Conservation (phyloP, 2,888 invertebrate species). For the Sminthurinus aureus region DNA sequence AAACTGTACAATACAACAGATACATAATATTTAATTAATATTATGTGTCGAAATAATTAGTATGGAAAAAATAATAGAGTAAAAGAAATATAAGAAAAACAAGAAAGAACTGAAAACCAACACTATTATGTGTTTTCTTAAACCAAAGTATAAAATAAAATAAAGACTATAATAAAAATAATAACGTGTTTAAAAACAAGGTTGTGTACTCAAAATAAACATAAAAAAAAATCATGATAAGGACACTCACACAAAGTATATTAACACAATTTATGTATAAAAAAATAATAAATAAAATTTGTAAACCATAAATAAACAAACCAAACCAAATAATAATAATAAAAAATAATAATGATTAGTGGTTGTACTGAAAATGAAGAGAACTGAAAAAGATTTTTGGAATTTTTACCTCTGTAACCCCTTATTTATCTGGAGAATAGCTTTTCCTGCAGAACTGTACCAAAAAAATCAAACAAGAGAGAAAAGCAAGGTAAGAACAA, state of each 20-base stretch:
- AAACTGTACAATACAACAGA: conserved; percentile 29
- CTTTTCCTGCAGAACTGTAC: conserved; percentile 75
- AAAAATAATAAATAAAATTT: too few relatives aligned
- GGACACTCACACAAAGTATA: too few relatives aligned
- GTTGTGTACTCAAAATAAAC: too few relatives aligned
- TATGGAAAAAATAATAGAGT: too few relatives aligned
- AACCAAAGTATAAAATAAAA: too few relatives aligned
- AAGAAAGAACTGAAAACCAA: too few relatives aligned
- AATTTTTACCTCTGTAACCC: conserved; percentile 80
- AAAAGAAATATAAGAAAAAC: too few relatives aligned
- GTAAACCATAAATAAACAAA: too few relatives aligned
- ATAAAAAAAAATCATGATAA: too few relatives aligned
- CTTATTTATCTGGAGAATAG: conserved; percentile 85
- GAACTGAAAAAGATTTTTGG: conserved; percentile 59
- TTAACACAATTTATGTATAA: too few relatives aligned
- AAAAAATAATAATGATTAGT: conserved; percentile 25
- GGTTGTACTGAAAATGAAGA: conserved; percentile 51
- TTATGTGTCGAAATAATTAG: too few relatives aligned
- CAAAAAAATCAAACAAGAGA: conserved; percentile 69
- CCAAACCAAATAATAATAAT: neutral
- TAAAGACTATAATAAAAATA: conserved; percentile 10
- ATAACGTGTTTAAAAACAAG: neutral
- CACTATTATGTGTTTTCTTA: neutral
- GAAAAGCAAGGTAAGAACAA: conserved; percentile 64
- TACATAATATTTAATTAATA: conserved; percentile 26